Evolutionary conservation across 2,113 vertebrate species (phyloP), one percentile per base, ranked within the genome.

Genomic region (Propithecus coquereli): DNA sequence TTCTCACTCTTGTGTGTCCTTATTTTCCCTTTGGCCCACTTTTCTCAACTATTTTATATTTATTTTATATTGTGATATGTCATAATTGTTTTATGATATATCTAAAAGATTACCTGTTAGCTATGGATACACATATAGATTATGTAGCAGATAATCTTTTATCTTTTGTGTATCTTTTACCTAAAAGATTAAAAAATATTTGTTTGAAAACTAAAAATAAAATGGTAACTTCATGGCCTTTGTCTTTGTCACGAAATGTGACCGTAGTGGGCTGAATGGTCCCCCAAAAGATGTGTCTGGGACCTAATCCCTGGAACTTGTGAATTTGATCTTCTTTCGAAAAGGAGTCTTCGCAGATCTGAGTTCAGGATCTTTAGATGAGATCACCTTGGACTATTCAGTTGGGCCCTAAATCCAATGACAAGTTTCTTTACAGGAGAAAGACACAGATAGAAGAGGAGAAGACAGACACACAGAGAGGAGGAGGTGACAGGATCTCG

Each of bases 41-140:
- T 97, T 77, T 16, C 40, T 10, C 37, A 85, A 37, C 37, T 14
- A 27, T 54, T 89, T 63, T 61, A 47, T 13, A 86, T 87, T 91
- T 87, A 81, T 82, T 71, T 91, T 13, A 52, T 71, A 68, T 74
- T 40, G 70, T 45, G 83, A 30, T 45, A 71, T 81, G 57, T 65
- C 45, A 79, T 82, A 68, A 91, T 88, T 79, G n/a, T 84, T 94
- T 97, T 84, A 82, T 76, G 32, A 30, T 76, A 30, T 23, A 57
- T 23, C 37, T 52, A 40, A 73, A 80, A 73, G 63, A 52, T 65
- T 73, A 43, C 37, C 22, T 25, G 37, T 45, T 43, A 40, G 37
- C 37, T 40, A 73, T 27, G 27, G 73, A 47, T 18, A 47, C 17
- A 32, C 27, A 45, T 76, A 47, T 10, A 71, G 37, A 40, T 40